A percentile compares a stretch with the other conserved stretches of the same genome.
phyloP scores from a whole-genome alignment of 1,140 invertebrate genomes.

The Cyphomyrmex costatus region DNA sequence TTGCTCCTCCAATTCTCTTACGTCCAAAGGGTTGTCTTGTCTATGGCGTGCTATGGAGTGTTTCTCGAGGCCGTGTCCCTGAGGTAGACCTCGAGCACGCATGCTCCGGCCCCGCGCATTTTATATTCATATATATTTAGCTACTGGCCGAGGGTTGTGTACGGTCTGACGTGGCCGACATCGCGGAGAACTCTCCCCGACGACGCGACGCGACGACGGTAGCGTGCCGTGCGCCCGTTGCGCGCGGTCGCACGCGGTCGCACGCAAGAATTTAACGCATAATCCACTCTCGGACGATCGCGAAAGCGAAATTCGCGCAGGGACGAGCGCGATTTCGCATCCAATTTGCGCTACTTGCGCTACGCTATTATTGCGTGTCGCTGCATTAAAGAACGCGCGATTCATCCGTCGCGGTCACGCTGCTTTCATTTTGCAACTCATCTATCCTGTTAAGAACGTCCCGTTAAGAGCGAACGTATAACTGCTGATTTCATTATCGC shows the following conservation, averaged over 20 bases:
- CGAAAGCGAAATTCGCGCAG: constrained; percentile 26
- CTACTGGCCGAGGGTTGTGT: constrained; percentile 40
- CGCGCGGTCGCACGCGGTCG: constrained; percentile 9
- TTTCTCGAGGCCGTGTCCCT: constrained; percentile 44
- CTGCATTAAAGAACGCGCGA: neutral
- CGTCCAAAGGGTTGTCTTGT: constrained; percentile 5
- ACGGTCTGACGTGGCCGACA: constrained; percentile 64
- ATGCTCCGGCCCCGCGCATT: constrained; percentile 39
- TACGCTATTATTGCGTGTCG: constrained; percentile 2
- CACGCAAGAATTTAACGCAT: constrained; percentile 10
- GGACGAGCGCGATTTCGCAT: constrained; percentile 15
- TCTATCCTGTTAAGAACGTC: neutral
- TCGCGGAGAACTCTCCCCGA: constrained; percentile 44
- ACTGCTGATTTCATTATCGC: constrained; percentile 1
- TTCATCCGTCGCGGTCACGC: neutral
- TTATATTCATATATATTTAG: constrained; percentile 65
- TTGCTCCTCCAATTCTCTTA: neutral
- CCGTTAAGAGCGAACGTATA: neutral
- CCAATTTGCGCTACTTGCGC: constrained; percentile 29
- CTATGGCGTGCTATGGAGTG: neutral
- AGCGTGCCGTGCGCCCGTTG: neutral
- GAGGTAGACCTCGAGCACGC: constrained; percentile 14
- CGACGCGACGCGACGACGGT: neutral
- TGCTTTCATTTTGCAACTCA: neutral
- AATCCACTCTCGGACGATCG: neutral